Evolutionary conservation across 2,113 vertebrate species (phyloP).

Genomic region (Dendrocopos noguchii): DNA sequence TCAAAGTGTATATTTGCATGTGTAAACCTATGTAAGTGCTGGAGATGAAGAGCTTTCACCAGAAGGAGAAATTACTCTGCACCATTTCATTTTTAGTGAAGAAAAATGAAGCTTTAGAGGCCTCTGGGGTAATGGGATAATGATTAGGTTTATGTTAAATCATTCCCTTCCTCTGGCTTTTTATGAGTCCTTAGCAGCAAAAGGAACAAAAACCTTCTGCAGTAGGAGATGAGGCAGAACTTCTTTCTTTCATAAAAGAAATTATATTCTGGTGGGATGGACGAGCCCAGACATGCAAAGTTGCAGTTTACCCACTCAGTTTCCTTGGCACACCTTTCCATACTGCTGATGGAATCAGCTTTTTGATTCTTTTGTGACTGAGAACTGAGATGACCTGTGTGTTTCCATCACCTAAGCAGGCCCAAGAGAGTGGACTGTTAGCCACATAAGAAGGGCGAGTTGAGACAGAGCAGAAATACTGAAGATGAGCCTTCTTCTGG

Average conservation of each 20-base stretch:
- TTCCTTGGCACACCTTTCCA: background rate
- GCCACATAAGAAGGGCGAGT: background rate
- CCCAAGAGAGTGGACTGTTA: background rate
- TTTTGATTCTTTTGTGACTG: constrained; percentile 16
- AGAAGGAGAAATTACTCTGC: constrained; percentile 34
- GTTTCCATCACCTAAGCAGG: background rate
- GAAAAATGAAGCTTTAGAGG: constrained; percentile 20
- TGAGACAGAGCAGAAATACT: constrained; percentile 10
- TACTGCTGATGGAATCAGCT: background rate
- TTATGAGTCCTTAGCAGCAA: constrained; percentile 10
- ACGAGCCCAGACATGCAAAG: constrained; percentile 14
- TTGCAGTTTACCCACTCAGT: background rate
- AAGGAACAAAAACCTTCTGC: constrained; percentile 30
- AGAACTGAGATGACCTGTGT: background rate
- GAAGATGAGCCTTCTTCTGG: background rate
- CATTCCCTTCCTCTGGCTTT: background rate
- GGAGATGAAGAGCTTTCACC: constrained; percentile 41
- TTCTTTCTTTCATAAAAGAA: background rate
- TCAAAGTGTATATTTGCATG: constrained; percentile 51
- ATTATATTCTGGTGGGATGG: constrained; percentile 1
- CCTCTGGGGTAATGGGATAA: constrained; percentile 3
- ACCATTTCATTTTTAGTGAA: constrained; percentile 28
- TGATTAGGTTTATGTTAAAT: background rate
- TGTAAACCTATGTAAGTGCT: constrained; percentile 31
- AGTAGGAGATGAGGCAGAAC: background rate